Base-by-base conservation (phyloP, 2,888 invertebrate species). In the Drosophila histrio region DNA sequence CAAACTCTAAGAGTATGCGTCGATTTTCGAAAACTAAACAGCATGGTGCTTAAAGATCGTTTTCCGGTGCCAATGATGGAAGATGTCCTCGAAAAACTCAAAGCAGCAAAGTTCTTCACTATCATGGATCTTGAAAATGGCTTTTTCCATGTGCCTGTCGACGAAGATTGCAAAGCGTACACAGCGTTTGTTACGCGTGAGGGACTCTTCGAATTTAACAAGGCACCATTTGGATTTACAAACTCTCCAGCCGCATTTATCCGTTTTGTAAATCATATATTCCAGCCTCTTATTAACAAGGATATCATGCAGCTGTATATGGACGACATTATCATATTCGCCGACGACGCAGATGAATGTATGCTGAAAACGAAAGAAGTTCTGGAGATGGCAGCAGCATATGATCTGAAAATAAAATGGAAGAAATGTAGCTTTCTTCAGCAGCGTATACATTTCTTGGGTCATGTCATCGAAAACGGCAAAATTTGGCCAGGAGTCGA, bases 361-460 rank as follows among this genome's bases (percentile, higher is more conserved):
- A 9, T 38, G 19, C 2, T 4, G 11, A 38, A 38, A 38, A 44
- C 34, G 2, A 7, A 57, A 19, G 44, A 88, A 79, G 56, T 60
- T 3, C 24, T 63, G 2, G 11, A 53, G 0, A 41, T 17, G 17
- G 61, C 61, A n/a, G 52, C 61, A 1, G 6, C 22, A 7, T 53
- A 34, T 21, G 46, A 38, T 22, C 5, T 69, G 8, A 26, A 41
- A 39, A 61, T 68, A 0, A 65, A 65, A 26, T 72, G 72, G 62
- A 13, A 36, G 5, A 69, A 62, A 13, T 67, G 70, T 24, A 28
- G 15, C 13, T 70, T 64, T 11, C 7, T 69, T 7, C 52, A 58
- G 19, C 36, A n/a, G 0, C 24, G 26, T 71, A 15, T 0, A 32
- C 47, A 2, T 78, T 62, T 36, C 24, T 17, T 68, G 2, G 58